Percentiles rank a stretch among this genome's conserved stretches.
Evolutionary conservation across 2,113 vertebrate genomes (phyloP).

Genomic region (Mesitornis unicolor): DNA sequence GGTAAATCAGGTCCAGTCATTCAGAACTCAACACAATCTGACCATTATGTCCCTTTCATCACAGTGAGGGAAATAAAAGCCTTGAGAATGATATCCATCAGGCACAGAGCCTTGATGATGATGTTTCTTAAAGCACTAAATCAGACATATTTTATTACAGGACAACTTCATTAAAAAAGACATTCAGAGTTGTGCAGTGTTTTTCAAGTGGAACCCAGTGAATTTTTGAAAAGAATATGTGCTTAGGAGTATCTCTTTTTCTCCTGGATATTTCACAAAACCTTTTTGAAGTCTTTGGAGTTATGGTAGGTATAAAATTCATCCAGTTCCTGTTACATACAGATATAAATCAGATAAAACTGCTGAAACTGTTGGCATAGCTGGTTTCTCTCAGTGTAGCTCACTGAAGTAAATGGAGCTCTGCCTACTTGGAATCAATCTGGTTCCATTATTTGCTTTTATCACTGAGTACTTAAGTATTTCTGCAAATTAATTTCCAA

Average conservation of each 20-base stretch:
- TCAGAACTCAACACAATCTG: not conserved
- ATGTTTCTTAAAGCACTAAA: conserved; percentile 12
- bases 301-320: not conserved
- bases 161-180: not conserved
- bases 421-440: not conserved
- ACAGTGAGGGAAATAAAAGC: not conserved
- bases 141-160: not conserved
- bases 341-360: not conserved
- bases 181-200: not conserved
- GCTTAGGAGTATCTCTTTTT: not conserved
- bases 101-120: not conserved
- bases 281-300: not conserved
- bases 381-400: not conserved
- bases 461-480: not conserved
- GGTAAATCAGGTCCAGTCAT: not conserved
- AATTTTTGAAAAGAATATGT: not conserved
- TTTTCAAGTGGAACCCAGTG: not conserved
- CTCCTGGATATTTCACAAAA: not conserved
- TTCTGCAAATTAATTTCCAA: not conserved
- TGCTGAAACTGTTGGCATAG: not conserved
- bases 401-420: not conserved
- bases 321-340: not conserved
- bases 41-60: not conserved
- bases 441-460: not conserved
- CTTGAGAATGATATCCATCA: not conserved